Conservation (phyloP, 92 coral and sea anemone species). For the Porites lobata region DNA sequence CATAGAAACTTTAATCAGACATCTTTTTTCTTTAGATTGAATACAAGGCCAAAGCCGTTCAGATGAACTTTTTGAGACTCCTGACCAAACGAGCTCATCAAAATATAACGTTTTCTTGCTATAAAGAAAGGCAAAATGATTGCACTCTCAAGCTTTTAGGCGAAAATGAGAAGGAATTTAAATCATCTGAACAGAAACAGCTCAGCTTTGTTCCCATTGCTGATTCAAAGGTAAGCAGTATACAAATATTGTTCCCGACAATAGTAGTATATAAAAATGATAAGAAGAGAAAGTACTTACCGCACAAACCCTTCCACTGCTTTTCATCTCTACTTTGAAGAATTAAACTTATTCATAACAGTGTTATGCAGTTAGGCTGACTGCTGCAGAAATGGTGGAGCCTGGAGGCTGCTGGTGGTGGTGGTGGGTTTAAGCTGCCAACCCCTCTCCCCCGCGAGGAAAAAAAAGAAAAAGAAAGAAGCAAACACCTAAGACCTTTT, state of each 20-base stretch:
- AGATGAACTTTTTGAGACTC: slow-evolving; percentile 43
- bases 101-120: slow-evolving; percentile 42
- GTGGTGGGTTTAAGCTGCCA: too few species aligned
- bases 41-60: slow-evolving; percentile 26
- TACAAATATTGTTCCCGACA: neutral
- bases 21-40: slow-evolving; percentile 15
- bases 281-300: too few species aligned
- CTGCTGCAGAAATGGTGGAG: too few species aligned
- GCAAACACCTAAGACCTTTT: too few species aligned
- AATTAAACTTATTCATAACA: too few species aligned
- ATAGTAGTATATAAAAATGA: too few species aligned
- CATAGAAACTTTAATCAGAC: neutral
- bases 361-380: too few species aligned
- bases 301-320: too few species aligned
- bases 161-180: slow-evolving; percentile 31
- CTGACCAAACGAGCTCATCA: slow-evolving; percentile 28
- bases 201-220: slow-evolving; percentile 4
- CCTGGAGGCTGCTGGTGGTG: too few species aligned
- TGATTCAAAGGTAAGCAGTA: slow-evolving; percentile 5
- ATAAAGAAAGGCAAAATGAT: slow-evolving; percentile 21
- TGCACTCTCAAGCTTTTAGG: slow-evolving; percentile 38
- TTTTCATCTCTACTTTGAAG: too few species aligned
- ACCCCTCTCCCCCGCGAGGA: too few species aligned
- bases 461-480: too few species aligned
- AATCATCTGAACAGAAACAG: slow-evolving; percentile 15